Conservation (phyloP, 2,113 vertebrate species). For the Aix galericulata region DNA sequence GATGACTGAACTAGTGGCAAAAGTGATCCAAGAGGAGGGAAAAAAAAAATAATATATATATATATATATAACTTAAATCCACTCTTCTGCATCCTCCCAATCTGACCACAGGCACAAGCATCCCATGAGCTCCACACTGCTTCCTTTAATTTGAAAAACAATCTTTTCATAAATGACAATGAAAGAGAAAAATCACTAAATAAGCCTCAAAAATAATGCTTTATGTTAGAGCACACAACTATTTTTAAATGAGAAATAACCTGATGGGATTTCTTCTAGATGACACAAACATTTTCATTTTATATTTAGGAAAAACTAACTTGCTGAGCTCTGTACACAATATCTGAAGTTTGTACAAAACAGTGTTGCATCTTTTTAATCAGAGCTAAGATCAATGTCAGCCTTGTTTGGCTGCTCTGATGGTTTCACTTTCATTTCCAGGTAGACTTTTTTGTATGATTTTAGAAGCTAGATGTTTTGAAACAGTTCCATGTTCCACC, state of each 20-base stretch:
- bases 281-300: neutral
- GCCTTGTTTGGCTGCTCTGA: neutral
- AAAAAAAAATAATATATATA: neutral
- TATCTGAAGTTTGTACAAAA: neutral
- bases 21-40: fast-evolving
- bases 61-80: too few relatives aligned
- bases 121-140: neutral
- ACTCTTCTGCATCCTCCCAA: too few relatives aligned
- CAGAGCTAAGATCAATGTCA: neutral
- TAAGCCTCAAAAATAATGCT: neutral
- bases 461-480: neutral
- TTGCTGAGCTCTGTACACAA: neutral
- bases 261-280: neutral
- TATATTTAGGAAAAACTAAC: neutral
- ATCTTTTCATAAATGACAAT: neutral
- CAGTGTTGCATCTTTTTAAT: neutral
- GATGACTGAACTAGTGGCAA: neutral
- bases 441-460: neutral
- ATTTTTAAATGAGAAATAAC: neutral
- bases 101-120: neutral
- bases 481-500: neutral
- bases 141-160: neutral
- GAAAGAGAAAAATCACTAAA: neutral
- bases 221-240: neutral
- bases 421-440: neutral